These are phyloP conservation scores for Aphelenchoides bicaudatus DNA, from an alignment of 2,888 invertebrate species.

Conservation along the genomic window DNA sequence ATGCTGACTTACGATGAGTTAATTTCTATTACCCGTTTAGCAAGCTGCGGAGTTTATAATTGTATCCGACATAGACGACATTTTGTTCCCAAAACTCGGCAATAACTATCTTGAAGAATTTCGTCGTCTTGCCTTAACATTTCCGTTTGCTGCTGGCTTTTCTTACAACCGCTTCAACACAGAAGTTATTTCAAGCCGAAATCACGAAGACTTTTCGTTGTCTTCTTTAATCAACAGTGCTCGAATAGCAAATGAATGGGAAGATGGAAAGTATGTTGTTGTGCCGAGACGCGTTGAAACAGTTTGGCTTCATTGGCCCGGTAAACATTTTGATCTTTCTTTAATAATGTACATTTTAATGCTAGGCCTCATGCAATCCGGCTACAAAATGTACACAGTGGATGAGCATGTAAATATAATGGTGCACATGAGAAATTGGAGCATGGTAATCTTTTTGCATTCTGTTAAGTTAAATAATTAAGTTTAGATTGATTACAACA, in stretches of 20 bases:
- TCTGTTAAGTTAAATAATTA: background rate
- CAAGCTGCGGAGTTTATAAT: conserved; percentile 45
- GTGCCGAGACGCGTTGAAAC: conserved; percentile 41
- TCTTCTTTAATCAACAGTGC: conserved; percentile 31
- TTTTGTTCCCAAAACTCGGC: conserved; percentile 43
- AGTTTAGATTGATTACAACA: conserved; percentile 23
- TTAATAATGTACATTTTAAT: background rate
- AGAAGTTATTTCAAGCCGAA: conserved; percentile 30
- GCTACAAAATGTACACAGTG: conserved; percentile 35
- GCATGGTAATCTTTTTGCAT: conserved; percentile 21
- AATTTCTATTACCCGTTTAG: conserved; percentile 33
- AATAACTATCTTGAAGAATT: conserved; percentile 46
- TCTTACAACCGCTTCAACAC: conserved; percentile 41
- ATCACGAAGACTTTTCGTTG: conserved; percentile 35
- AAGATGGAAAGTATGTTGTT: conserved; percentile 45
- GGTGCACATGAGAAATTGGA: conserved; percentile 43
- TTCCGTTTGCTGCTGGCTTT: conserved; percentile 39
- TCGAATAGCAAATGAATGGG: conserved; percentile 37
- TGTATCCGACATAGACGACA: conserved; percentile 47
- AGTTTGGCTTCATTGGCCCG: conserved; percentile 53
- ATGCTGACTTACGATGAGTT: background rate
- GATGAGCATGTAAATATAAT: conserved; percentile 32
- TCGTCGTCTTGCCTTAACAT: conserved; percentile 20
- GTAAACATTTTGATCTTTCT: conserved; percentile 1
- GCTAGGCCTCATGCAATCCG: conserved; percentile 27